Evolutionary conservation across 2,888 invertebrate species (phyloP), one percentile per base, ranked within the genome.

Genomic region (Adelphocoris suturalis): DNA sequence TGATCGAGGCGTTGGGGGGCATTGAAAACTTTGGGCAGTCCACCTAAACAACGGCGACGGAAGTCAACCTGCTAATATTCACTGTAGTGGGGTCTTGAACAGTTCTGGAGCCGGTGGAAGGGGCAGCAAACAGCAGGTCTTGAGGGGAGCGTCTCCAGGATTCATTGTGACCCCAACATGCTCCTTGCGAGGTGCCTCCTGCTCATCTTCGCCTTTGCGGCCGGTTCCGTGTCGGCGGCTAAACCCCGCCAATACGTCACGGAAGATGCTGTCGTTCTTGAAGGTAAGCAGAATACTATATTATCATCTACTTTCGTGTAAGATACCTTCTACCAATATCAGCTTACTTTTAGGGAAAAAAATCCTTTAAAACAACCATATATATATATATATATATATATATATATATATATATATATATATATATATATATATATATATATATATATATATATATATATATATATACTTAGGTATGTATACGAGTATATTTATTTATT

Each of bases 181-280:
- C 82, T 82, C 23, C 82, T 82, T 16, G 82, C 82, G 82, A 82
- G 82, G 82, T 52, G 23, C 23, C 52, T n/a, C 11, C 2, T 82
- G 82, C 16, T 82, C 89, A 11, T 89, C 78, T 23, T 89, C 81
- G 16, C 46, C 52, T 46, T 23, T 7, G 90, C 86, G 37, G 68
- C 78, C 81, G 61, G 37, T 78, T 82, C n/a, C 52, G 89, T 47
- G 47, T 23, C 55, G 16, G 88, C 90, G 19, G 89, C 89, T 5
- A 84, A 90, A 27, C 90, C 91, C 27, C 88, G 46, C 52, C 86
- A 90, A 75, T 90, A 90, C 86, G 55, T 86, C 89, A 91, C 91
- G 19, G 91, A 91, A 23, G 90, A 91, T 81, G 86, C 91, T 13
- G 88, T 91, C 75, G 61, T 91, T 55, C 88, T 91, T 23, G 86